Evolutionary conservation across 2,888 invertebrate genomes (phyloP), one percentile per base, ranked within the genome.

Genomic region (Drosophila monieri): DNA sequence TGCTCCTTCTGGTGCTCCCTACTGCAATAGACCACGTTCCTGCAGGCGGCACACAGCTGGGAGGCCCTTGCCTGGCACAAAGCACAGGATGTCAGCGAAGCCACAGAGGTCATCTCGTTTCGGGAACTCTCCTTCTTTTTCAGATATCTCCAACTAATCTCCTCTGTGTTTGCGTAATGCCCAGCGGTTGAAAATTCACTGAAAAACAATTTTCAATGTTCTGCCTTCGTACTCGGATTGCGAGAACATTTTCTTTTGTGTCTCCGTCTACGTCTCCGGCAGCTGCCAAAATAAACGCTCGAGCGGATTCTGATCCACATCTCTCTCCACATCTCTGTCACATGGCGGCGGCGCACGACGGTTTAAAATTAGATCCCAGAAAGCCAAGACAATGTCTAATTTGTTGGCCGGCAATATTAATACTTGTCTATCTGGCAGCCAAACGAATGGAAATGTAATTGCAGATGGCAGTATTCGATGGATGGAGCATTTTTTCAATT

Each of bases 1-100:
- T 95, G 94, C 69, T 93, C 91, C 89, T 94, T 94, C 87, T 96
- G 95, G 84, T 96, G 95, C 4, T 94, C 94, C 78, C 93, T 93
- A 41, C 94, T 93, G 90, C 96, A 96, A 90, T 96, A 96, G 85
- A 93, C 94, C 0, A 94, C 94, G 10, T 93, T 91, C 77, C 94
- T 94, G 90, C 96, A 96, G 6, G 94, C 94, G 44, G 94, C 94
- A 78, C 96, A 96, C 61, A 94, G 93, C 73, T 94, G 94, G 64
- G 93, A 93, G 0, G 95, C 94, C 52, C 93, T 92, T 73, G 93
- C 92, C 60, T 93, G 92, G 88, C 95, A 95, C 49, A 94, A 91
- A 56, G 93, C 94, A 85, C 95, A 95, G 18, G 57, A 74, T 15
- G 73, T 75, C 27, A 75, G 76, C 41, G 77, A 35, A 41, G 15